Base-by-base conservation (phyloP, 2,797 vertebrate species). In the Urocyon cinereoargenteus region DNA sequence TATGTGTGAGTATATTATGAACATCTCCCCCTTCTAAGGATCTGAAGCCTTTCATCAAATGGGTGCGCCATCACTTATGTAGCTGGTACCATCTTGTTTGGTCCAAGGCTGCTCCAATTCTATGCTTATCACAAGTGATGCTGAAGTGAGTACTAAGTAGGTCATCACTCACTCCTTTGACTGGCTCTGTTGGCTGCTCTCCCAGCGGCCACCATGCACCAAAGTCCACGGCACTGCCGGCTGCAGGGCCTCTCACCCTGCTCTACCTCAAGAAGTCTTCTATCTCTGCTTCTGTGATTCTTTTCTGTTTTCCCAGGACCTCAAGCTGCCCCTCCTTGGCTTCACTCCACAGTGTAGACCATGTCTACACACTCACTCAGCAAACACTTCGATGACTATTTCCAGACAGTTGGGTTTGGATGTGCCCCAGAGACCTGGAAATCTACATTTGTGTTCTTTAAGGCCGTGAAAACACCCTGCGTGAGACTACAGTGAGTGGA, bases 81-180 rank as follows among this genome's bases (percentile, higher is more conserved):
- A 16, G 9, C 36, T 7, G 26, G 14, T 26, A 4, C 78, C 3
- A 1, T n/a, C 66, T 22, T 13, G 2, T 22, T 2, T 0, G 31
- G n/a, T 57, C 57, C 31, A 70, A 31, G 59, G 59, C 55, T 18
- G 57, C 64, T 19, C 31, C 21, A 8, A 4, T 24, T 18, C 31
- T 19, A 2, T 55, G 45, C 49, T 57, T 0, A 66, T 45, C 24
- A 2, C 51, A 53, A 55, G 34, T 18, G 21, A 18, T 9, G 81
- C 18, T 19, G 15, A 19, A 10, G 10, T 22, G 19, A 66, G 45
- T 19, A 1, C 62, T 18, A 11, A 15, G 26, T 0, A 9, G 73
- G 55, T n/a, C 5, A 12, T 28, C 1, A 2, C 22, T 26, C 72
- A 7, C 83, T 78, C 34, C 84, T 21, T 57, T 18, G 26, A 13